Conservation (phyloP, 2,888 invertebrate genomes). For the Phragmatobia fuliginosa region DNA sequence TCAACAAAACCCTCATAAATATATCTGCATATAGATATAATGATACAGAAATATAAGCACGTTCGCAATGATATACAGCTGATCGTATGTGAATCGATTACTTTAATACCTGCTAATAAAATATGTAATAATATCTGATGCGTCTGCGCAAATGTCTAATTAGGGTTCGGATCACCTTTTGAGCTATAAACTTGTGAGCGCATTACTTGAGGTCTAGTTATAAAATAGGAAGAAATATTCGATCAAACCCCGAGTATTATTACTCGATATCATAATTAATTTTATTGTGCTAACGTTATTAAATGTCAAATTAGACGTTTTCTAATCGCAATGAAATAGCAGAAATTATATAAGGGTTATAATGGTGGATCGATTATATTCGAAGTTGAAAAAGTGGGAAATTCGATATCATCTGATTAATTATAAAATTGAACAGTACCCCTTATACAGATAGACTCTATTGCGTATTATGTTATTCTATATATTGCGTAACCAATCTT, state of each 20-base stretch:
- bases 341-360: not conserved
- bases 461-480: no score
- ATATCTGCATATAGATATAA: not conserved
- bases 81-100: conserved; percentile 43
- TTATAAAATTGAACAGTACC: no score
- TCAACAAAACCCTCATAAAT: not conserved
- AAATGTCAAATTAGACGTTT: not conserved
- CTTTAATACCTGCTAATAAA: conserved; percentile 36
- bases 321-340: not conserved
- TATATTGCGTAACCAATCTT: no score
- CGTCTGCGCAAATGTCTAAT: conserved; percentile 37
- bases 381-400: not conserved
- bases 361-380: not conserved
- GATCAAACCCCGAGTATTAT: not conserved
- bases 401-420: no score
- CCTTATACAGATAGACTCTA: no score
- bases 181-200: conserved; percentile 17
- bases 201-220: conserved; percentile 6
- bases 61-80: not conserved
- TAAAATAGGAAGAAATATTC: conserved; percentile 7
- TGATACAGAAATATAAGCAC: not conserved
- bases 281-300: not conserved
- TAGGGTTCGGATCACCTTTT: conserved; percentile 32
- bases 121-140: conserved; percentile 20
- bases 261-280: not conserved